Evolutionary conservation across 1,140 invertebrate genomes (phyloP).

Genomic region (Lycorma delicatula): DNA sequence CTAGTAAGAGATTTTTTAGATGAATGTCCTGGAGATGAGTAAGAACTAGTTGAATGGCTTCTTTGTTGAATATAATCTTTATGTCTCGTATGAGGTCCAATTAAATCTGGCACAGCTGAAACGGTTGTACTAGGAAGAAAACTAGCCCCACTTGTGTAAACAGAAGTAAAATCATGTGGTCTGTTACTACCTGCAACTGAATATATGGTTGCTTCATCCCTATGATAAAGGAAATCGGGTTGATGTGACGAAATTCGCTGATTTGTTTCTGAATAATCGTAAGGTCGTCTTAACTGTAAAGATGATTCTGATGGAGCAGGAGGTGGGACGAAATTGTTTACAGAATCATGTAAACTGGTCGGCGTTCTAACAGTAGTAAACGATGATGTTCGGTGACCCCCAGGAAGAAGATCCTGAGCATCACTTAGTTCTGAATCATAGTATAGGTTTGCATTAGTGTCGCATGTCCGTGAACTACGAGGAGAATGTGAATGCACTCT

Average conservation of each 20-base stretch:
- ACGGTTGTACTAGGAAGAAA: slow-evolving; percentile 46
- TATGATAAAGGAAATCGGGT: slow-evolving; percentile 39
- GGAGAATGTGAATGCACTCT: slow-evolving; percentile 13
- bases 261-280: background rate
- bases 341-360: slow-evolving; percentile 18
- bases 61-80: slow-evolving; percentile 11
- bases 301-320: slow-evolving; percentile 37
- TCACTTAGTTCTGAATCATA: slow-evolving; percentile 29
- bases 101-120: slow-evolving; percentile 49
- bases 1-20: slow-evolving; percentile 32
- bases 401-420: slow-evolving; percentile 33
- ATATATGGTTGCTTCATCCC: slow-evolving; percentile 60
- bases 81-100: slow-evolving; percentile 49
- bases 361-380: slow-evolving; percentile 42
- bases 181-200: slow-evolving; percentile 61
- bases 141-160: slow-evolving; percentile 55
- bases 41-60: slow-evolving; percentile 21
- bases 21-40: slow-evolving; percentile 6
- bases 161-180: slow-evolving; percentile 55
- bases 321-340: slow-evolving; percentile 39
- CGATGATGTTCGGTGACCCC: slow-evolving; percentile 40
- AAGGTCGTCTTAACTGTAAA: slow-evolving; percentile 5
- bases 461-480: background rate
- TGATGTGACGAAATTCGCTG: background rate
- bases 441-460: slow-evolving; percentile 22